These are phyloP conservation scores for Chymomyza procnemis DNA, from an alignment of 2,888 invertebrate species.

Conservation along the genomic window DNA sequence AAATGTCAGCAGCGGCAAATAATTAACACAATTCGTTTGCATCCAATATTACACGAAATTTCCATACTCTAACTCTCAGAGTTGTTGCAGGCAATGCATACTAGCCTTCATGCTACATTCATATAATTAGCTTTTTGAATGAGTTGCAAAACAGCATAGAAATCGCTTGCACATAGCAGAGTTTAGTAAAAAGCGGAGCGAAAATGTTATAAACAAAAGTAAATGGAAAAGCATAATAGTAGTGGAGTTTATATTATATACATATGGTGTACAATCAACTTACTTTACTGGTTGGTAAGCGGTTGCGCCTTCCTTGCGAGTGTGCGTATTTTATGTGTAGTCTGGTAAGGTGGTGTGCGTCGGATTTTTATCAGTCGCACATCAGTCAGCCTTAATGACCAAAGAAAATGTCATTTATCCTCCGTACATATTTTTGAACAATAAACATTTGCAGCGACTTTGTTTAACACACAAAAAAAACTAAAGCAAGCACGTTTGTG, in stretches of 20 bases:
- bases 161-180: neutral
- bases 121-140: constrained; percentile 12
- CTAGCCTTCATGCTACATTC: neutral
- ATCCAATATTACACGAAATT: constrained; percentile 59
- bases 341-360: neutral
- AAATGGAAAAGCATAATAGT: constrained; percentile 3
- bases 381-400: neutral
- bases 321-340: neutral
- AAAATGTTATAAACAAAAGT: neutral
- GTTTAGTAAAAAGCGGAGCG: neutral
- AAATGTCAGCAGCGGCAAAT: constrained; percentile 34
- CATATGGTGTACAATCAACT: neutral
- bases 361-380: neutral
- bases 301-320: neutral
- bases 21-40: constrained; percentile 66
- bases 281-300: neutral
- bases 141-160: constrained; percentile 9
- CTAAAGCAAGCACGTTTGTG: constrained; percentile 38
- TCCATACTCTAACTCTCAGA: constrained; percentile 17
- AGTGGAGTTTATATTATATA: neutral
- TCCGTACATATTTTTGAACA: constrained; percentile 25
- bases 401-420: constrained; percentile 12
- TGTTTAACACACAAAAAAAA: constrained; percentile 23
- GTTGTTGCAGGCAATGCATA: neutral
- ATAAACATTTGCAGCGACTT: constrained; percentile 59